A percentile compares a stretch with the other conserved stretches of the same genome.
phyloP scores from a whole-genome alignment of 2,888 invertebrate genomes.

The Eulithis prunata region DNA sequence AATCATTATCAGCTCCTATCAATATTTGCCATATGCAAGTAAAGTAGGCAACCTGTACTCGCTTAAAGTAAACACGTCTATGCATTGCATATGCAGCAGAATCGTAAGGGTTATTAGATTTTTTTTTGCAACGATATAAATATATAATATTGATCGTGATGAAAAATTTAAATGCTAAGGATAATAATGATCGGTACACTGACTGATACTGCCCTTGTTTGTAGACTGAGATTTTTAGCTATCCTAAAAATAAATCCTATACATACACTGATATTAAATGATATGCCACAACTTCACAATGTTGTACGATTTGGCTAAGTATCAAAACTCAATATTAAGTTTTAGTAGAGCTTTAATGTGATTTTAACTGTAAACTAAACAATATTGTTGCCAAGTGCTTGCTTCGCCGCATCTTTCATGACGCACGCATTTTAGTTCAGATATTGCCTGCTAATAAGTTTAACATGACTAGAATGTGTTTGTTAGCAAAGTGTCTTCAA shows the following conservation, averaged over 20 bases:
- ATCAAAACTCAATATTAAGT: too few species aligned
- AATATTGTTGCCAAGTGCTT: slow-evolving; percentile 34
- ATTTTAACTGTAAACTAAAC: slow-evolving; percentile 33
- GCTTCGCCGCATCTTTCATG: slow-evolving; percentile 22
- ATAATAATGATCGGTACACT: too few species aligned
- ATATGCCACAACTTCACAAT: too few species aligned
- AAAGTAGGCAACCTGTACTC: slow-evolving; percentile 2
- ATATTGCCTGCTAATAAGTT: slow-evolving; percentile 3
- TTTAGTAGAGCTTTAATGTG: not conserved
- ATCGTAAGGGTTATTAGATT: too few species aligned
- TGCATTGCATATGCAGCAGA: not conserved
- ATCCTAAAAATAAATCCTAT: too few species aligned
- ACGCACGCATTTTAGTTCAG: slow-evolving; percentile 21
- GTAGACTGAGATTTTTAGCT: too few species aligned
- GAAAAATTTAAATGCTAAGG: too few species aligned
- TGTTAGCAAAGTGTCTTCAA: not conserved
- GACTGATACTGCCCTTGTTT: too few species aligned
- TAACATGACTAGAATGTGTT: slow-evolving; percentile 22
- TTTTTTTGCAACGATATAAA: too few species aligned
- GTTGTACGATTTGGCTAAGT: too few species aligned
- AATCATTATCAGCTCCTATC: slow-evolving; percentile 31
- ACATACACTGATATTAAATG: too few species aligned
- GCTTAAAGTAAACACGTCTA: not conserved
- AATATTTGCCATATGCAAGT: slow-evolving; percentile 24
- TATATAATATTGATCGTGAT: too few species aligned